A percentile compares a stretch with the other conserved stretches of the same genome.
phyloP scores from a whole-genome alignment of 2,797 vertebrate genomes.

The Helarctos malayanus region DNA sequence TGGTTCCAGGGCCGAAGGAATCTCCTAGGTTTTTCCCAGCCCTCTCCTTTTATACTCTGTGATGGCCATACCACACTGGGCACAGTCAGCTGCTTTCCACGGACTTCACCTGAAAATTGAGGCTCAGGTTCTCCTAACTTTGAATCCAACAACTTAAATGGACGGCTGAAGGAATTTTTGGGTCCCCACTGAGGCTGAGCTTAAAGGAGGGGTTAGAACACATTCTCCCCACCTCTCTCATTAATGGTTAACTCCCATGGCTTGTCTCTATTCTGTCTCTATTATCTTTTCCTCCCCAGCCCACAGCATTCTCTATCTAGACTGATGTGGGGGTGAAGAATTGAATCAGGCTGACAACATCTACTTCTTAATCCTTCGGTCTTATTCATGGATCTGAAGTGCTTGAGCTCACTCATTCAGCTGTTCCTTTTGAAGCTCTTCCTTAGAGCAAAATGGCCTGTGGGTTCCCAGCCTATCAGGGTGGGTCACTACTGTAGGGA shows the following conservation, averaged over 20 bases:
- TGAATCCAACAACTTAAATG: neutral
- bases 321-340: neutral
- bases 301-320: slow-evolving; percentile 12
- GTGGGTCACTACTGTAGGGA: neutral
- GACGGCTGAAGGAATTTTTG: neutral
- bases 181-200: neutral
- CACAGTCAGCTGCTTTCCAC: neutral
- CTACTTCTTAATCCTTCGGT: neutral
- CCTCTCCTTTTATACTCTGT: neutral
- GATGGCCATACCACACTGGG: neutral
- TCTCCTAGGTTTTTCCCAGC: neutral
- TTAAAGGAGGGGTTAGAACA: neutral
- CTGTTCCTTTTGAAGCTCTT: neutral
- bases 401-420: neutral
- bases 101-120: neutral
- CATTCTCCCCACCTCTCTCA: accelerated
- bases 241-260: neutral
- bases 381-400: neutral
- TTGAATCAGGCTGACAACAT: neutral
- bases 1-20: neutral
- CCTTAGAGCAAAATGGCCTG: neutral
- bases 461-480: neutral
- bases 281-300: neutral
- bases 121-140: neutral
- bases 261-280: neutral